phyloP scores from a whole-genome alignment of 2,888 invertebrate species.

The Nesidiocoris tenuis region DNA sequence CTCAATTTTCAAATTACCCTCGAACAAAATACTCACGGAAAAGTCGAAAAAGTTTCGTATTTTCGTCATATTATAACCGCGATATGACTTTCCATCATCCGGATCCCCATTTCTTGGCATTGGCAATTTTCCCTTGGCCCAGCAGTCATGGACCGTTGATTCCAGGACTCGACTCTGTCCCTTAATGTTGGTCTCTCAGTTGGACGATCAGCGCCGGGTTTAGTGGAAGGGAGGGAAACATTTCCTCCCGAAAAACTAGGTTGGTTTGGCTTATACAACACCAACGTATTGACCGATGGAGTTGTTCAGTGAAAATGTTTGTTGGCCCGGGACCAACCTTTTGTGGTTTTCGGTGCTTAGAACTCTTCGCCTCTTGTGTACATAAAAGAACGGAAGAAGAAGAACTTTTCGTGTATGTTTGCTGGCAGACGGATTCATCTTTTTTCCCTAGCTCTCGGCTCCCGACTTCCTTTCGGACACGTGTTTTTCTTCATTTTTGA shows the following conservation, averaged over 20 bases:
- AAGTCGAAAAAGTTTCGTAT: no score
- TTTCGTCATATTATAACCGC: no score
- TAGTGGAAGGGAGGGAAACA: neutral
- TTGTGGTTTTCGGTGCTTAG: conserved; percentile 26
- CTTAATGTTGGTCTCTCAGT: neutral
- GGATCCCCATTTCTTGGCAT: neutral
- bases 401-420: conserved; percentile 24
- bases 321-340: conserved; percentile 35
- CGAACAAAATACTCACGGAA: no score
- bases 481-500: neutral
- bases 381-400: conserved; percentile 36
- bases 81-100: neutral
- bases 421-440: conserved; percentile 20
- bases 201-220: neutral
- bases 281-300: conserved; percentile 35
- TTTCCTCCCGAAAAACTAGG: neutral
- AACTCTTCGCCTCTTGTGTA: conserved; percentile 7
- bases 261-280: neutral
- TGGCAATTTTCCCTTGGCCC: neutral
- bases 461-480: neutral
- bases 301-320: conserved; percentile 37
- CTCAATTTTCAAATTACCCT: no score
- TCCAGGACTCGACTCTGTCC: neutral
- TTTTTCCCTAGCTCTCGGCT: neutral
- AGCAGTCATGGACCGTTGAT: neutral